These are phyloP conservation scores for Echinarachnius parma DNA, from an alignment of 53 echinoderm and acorn worm genomes.

Conservation along the genomic window DNA sequence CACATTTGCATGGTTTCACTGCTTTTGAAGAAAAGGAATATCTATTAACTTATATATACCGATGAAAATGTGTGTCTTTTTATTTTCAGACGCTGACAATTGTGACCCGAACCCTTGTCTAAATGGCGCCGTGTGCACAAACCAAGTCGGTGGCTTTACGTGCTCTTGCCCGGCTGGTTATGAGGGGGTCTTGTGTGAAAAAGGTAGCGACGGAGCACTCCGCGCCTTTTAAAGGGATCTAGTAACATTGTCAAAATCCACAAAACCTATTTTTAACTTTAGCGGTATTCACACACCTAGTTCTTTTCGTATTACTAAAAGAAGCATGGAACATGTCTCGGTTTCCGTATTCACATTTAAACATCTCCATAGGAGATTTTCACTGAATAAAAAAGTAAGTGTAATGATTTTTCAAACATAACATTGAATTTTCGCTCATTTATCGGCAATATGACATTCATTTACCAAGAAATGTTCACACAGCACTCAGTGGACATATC, in stretches of 20 bases:
- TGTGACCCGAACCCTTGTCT: slow-evolving; percentile 5
- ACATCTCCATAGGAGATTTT: no score
- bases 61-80: neutral
- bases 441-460: no score
- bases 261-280: neutral
- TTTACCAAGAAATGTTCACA: no score
- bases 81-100: neutral
- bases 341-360: no score
- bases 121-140: slow-evolving; percentile 12
- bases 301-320: no score
- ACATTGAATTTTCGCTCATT: no score
- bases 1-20: no score
- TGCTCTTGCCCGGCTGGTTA: slow-evolving; percentile 4
- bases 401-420: no score
- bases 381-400: no score
- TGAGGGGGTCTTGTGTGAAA: slow-evolving; percentile 12
- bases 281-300: neutral
- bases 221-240: no score
- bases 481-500: no score
- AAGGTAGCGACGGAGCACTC: slow-evolving; percentile 1
- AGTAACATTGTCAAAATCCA: neutral
- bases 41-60: neutral
- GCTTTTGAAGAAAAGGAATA: neutral
- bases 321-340: no score
- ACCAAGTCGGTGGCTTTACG: neutral